These are phyloP conservation scores for Cyaniris semiargus DNA, from an alignment of 2,888 invertebrate species.

Conservation along the genomic window DNA sequence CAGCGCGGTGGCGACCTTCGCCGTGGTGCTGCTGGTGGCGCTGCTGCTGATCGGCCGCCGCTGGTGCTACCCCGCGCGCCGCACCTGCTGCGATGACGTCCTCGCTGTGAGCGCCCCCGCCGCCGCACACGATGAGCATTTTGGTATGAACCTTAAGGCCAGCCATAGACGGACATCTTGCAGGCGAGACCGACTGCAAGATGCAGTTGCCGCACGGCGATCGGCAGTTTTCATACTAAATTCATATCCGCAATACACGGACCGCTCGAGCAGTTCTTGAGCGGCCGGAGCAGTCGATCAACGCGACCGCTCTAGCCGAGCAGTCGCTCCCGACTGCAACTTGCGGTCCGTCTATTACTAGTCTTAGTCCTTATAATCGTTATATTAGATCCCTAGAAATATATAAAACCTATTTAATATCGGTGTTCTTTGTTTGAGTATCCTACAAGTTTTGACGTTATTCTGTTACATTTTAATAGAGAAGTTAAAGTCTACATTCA, in stretches of 20 bases:
- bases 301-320: too few relatives aligned
- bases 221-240: too few relatives aligned
- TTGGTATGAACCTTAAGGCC: constrained; percentile 50
- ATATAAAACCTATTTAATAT: not conserved
- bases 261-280: too few relatives aligned
- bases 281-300: too few relatives aligned
- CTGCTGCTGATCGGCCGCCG: constrained; percentile 93
- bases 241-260: too few relatives aligned
- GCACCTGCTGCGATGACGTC: constrained; percentile 70
- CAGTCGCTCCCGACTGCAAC: too few relatives aligned
- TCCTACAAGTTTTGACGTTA: not conserved
- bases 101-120: constrained; percentile 68
- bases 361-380: not conserved
- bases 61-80: constrained; percentile 69
- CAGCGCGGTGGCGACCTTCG: constrained; percentile 92
- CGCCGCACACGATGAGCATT: constrained; percentile 70
- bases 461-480: not conserved
- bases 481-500: not conserved
- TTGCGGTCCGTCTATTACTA: too few relatives aligned
- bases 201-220: too few relatives aligned
- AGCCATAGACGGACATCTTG: too few relatives aligned
- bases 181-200: too few relatives aligned
- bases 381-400: not conserved
- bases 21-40: constrained; percentile 89
- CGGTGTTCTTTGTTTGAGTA: not conserved